Evolutionary conservation across 2,888 invertebrate genomes (phyloP), one percentile per base, ranked within the genome.

Genomic region (Deilephila elpenor): DNA sequence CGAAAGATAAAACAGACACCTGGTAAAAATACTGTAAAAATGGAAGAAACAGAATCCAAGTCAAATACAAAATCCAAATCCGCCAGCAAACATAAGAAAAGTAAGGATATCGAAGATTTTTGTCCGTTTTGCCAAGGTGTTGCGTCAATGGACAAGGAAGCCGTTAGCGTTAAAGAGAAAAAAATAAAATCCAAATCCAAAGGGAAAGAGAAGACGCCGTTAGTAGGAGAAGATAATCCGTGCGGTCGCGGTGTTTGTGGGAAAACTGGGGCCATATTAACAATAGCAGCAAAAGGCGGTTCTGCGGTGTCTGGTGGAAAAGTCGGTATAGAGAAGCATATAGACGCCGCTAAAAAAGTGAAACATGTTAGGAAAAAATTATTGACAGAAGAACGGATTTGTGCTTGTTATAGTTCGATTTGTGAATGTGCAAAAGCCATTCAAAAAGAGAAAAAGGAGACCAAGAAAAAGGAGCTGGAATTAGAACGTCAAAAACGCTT

Each of bases 371-470:
- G 59, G 25, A 71, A 71, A 17, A 71, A 8, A 19, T 2, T 59
- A 0, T 56, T 71, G 32, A 71, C 51, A 67, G 8, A 73, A 71
- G 70, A 71, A 71, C 32, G 59, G 59, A 73, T 78, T 1, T 82
- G 80, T 70, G 70, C 74, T 19, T 82, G 80, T 73, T 79, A 78
- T 19, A 76, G 76, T 72, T 25, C 25, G 19, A 34, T 73, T 17
- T 82, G 82, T 75, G 74, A 74, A 62, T 60, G 75, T 51, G 74
- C 74, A 44, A 71, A 74, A 74, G 62, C 61, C 14, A 56, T 73
- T 59, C 61, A 71, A 29, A 56, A 72, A 67, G 67, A 73, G 62
- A 76, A 72, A 34, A 60, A 62, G 34, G 61, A 59, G 67, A 44
- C 70, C 53, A 37, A 17, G 8, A 37, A 56, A 44, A 61, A n/a